These are phyloP conservation scores for Lepilemur ruficaudatus DNA, from an alignment of 2,797 vertebrate species.

Conservation along the genomic window DNA sequence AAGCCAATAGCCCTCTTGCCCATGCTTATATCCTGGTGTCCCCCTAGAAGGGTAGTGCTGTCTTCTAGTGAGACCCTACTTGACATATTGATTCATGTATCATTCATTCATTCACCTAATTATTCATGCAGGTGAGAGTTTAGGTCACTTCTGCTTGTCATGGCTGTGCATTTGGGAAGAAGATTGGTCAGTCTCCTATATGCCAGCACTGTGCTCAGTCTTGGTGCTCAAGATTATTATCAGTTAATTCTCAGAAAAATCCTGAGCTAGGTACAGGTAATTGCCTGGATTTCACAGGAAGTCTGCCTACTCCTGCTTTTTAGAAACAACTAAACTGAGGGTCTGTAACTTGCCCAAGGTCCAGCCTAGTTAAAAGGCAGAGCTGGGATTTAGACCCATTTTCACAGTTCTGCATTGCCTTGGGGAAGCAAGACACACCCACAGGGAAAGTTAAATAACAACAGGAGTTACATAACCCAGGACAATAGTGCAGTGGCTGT, in stretches of 20 bases:
- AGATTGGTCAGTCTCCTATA: not conserved
- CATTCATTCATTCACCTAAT: not conserved
- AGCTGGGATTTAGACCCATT: slow-evolving; percentile 5
- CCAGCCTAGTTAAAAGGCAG: not conserved
- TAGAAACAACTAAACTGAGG: slow-evolving; percentile 29
- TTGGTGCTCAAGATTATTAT: not conserved
- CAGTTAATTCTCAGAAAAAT: not conserved
- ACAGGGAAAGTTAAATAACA: not conserved
- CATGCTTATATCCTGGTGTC: not conserved
- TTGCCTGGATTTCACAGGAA: not conserved
- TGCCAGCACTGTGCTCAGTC: not conserved
- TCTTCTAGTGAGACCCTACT: not conserved
- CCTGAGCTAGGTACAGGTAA: not conserved
- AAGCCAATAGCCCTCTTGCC: not conserved
- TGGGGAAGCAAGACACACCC: slow-evolving; percentile 34
- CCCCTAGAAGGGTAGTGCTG: not conserved
- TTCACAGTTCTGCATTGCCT: slow-evolving; percentile 1
- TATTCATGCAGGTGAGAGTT: not conserved
- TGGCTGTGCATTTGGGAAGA: not conserved
- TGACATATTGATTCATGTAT: not conserved
- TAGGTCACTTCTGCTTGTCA: not conserved
- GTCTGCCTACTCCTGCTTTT: not conserved
- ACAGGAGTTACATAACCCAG: slow-evolving; percentile 33
- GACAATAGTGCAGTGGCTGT: not conserved
- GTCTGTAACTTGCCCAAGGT: slow-evolving; percentile 35